Evolutionary conservation across 2,797 vertebrate species (phyloP).

Genomic region (Craterocephalus amniculus): DNA sequence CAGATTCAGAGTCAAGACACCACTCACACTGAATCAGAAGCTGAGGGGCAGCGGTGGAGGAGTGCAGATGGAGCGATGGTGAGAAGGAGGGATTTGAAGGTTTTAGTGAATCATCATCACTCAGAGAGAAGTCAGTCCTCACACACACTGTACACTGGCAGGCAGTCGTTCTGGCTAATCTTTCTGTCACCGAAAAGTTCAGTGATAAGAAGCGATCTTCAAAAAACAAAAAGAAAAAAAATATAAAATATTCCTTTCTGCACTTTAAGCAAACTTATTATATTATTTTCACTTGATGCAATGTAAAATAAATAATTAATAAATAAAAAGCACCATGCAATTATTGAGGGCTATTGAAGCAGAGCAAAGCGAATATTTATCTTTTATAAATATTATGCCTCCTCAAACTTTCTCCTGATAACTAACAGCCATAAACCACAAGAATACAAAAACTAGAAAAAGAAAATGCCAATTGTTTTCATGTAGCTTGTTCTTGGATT

Average conservation of each 20-base stretch:
- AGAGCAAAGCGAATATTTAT: too few relatives aligned
- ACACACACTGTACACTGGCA: neutral
- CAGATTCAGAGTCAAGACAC: slow-evolving; percentile 47
- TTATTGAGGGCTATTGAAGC: too few relatives aligned
- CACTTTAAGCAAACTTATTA: neutral
- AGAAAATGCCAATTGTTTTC: neutral
- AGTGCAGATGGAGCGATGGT: slow-evolving; percentile 33
- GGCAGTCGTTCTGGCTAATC: too few relatives aligned
- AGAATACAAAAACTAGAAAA: neutral
- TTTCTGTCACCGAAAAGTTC: neutral
- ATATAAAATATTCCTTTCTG: neutral
- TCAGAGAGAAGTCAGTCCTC: slow-evolving; percentile 11
- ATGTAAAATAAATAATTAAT: neutral
- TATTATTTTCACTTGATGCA: too few relatives aligned
- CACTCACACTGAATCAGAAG: slow-evolving; percentile 57
- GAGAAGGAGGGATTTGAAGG: slow-evolving; percentile 24
- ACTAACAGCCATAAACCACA: too few relatives aligned
- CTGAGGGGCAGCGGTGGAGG: slow-evolving; percentile 47
- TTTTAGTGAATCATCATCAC: slow-evolving; percentile 48
- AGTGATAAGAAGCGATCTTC: neutral
- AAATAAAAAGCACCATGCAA: neutral
- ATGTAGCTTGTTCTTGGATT: neutral
- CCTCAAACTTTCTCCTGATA: too few relatives aligned
- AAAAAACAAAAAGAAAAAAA: neutral
- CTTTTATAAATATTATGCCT: too few relatives aligned